These are phyloP conservation scores for Chouioia cunea DNA, from an alignment of 2,888 invertebrate genomes.

Conservation along the genomic window DNA sequence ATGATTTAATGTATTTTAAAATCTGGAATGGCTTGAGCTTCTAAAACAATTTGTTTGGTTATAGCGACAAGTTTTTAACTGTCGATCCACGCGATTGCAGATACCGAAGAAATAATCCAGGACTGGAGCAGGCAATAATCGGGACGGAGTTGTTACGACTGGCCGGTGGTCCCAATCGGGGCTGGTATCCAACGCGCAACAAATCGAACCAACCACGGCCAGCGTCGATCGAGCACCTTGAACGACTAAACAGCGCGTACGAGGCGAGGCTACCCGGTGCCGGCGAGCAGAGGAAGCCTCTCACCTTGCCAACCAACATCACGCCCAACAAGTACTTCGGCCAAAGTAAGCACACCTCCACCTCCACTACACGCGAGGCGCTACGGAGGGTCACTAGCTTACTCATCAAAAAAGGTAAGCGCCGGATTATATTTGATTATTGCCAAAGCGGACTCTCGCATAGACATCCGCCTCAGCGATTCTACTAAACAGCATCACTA, in stretches of 20 bases:
- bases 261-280: constrained; percentile 68
- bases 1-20: not conserved
- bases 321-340: constrained; percentile 86
- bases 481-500: constrained; percentile 39
- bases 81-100: constrained; percentile 48
- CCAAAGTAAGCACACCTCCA: constrained; percentile 80
- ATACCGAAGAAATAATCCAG: constrained; percentile 66
- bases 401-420: constrained; percentile 85
- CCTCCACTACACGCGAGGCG: constrained; percentile 79
- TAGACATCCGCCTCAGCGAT: constrained; percentile 42
- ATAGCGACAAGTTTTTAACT: too few species aligned
- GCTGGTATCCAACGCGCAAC: constrained; percentile 81
- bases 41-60: too few species aligned
- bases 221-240: constrained; percentile 87
- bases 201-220: constrained; percentile 79
- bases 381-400: constrained; percentile 89
- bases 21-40: too few species aligned
- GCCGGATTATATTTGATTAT: constrained; percentile 57
- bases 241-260: constrained; percentile 73
- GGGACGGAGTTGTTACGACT: constrained; percentile 86
- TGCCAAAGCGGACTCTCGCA: too few species aligned
- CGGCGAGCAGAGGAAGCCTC: constrained; percentile 78
- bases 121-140: constrained; percentile 73
- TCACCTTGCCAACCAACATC: constrained; percentile 89
- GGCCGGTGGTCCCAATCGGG: constrained; percentile 85